Base-by-base conservation (phyloP, 2,797 vertebrate genomes). In the Nyctibius grandis region DNA sequence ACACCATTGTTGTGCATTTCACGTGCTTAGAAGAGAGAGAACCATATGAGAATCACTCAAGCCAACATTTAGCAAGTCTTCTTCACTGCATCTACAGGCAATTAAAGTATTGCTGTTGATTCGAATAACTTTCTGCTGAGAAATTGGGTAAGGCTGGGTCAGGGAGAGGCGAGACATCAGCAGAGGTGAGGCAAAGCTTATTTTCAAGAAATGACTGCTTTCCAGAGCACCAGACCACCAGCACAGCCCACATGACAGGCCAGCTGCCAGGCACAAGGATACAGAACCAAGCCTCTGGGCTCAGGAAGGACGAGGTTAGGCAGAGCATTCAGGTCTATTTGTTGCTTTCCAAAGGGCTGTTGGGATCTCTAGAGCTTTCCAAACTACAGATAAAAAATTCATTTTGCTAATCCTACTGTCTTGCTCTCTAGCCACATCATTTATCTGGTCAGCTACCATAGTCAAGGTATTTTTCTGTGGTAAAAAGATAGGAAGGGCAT, bases 171-270 rank as follows among this genome's bases (percentile, higher is more conserved):
- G 19, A 63, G 61, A 47, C 44, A 64, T 68, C 70, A 78, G 78
- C 75, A 91, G 72, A 60, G 63, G 68, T 15, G 45, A 85, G 44
- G 42, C 11, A 81, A 63, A 92, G 4, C 33, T 85, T 16, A 73
- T 84, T 86, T 79, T 86, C 73, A 86, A 63, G 31, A 36, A 68
- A 85, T 40, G 3, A 22, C 9, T 73, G 38, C 50, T 90, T 67
- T 34, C 9, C 79, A 76, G 54, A 92, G 33, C 89, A 85, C 19
- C 44, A 92, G 91, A 90, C 85, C 92, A 97, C 89, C 92, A 95
- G 88, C 88, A 86, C 17, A 93, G 89, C 50, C 56, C 33, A 73
- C 40, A 6, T 6, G 63, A 16, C 76, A 84, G 79, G 79, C 42
- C 31, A 34, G 65, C 61, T 63, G 78, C 82, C 87, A 96, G 89